phyloP scores from a whole-genome alignment of 2,113 vertebrate species.

The Grallaria varia region DNA sequence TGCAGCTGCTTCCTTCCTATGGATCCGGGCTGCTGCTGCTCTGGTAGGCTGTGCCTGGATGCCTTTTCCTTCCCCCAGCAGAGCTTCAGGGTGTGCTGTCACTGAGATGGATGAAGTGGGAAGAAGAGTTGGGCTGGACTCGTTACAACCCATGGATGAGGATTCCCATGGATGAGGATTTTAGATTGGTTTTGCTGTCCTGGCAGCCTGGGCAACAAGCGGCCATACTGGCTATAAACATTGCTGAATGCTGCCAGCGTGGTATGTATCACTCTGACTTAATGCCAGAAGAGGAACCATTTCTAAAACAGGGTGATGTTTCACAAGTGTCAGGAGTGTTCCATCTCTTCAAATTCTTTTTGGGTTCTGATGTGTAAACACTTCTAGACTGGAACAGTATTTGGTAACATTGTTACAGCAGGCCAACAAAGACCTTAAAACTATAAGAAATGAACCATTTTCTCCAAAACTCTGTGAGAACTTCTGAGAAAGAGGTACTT shows the following conservation, averaged over 20 bases:
- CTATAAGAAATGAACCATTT: not conserved
- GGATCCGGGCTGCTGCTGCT: not conserved
- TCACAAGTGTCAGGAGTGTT: not conserved
- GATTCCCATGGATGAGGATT: not conserved
- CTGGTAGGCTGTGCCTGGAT: accelerated
- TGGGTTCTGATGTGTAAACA: accelerated
- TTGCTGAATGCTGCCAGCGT: not conserved
- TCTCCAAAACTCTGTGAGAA: not conserved
- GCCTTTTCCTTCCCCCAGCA: not conserved
- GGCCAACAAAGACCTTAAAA: not conserved
- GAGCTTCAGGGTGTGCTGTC: not conserved
- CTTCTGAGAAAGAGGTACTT: not conserved
- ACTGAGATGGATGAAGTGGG: not conserved
- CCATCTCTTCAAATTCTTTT: not conserved
- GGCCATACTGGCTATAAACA: not conserved
- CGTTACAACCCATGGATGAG: not conserved
- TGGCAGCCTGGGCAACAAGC: not conserved
- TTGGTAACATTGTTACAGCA: not conserved
- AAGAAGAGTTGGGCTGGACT: not conserved
- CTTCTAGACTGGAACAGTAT: not conserved
- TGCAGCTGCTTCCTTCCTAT: not conserved
- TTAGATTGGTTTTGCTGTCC: not conserved
- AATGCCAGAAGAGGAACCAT: not conserved
- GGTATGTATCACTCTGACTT: not conserved
- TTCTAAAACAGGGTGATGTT: not conserved